Evolutionary conservation across 2,113 vertebrate genomes (phyloP), one percentile per base, ranked within the genome.

Genomic region (Peromyscus maniculatus): DNA sequence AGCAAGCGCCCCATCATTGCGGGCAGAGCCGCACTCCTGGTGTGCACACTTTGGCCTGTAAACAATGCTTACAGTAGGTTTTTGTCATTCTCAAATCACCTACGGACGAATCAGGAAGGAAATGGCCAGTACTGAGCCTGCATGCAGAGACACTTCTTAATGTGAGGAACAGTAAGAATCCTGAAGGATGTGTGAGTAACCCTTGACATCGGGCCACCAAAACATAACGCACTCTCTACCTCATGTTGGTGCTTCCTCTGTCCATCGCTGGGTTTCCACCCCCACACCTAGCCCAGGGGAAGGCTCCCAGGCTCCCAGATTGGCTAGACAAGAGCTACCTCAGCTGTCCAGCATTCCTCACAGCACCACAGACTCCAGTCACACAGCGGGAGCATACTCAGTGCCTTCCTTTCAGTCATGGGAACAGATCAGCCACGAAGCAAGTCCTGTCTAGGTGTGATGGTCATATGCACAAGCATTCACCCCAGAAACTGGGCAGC

Each of bases 291-390:
- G 84, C 72, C 74, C 43, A 33, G 39, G 66, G 0, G 78, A 91
- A 57, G 46, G 46, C 46, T 46, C 46, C 46, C 46, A 46, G 80
- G 95, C 2, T 0, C 90, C 0, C 16, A 46, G 59, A 82, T 91
- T 64, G 93, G 91, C 93, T 95, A 92, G 16, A 80, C 96, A 92
- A 98, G 95, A 94, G 93, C 89, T 82, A 93, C 91, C 93, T 95
- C 91, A 94, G 96, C 86, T 91, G 94, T 95, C 69, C 91, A 91
- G 43, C 43, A 84, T 93, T 96, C 88, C 83, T 97, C 97, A 89
- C 80, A 96, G 94, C 90, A 89, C 92, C 95, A 87, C 96, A 95
- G 96, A 98, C 97, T 93, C 96, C 96, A 96, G 97, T 88, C 91
- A 95, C 92, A 96, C 96, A 97, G 93, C 87, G 96, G 93, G 36